These are phyloP conservation scores for Microcebus jonahi DNA, from an alignment of 2,113 vertebrate genomes.

Conservation along the genomic window DNA sequence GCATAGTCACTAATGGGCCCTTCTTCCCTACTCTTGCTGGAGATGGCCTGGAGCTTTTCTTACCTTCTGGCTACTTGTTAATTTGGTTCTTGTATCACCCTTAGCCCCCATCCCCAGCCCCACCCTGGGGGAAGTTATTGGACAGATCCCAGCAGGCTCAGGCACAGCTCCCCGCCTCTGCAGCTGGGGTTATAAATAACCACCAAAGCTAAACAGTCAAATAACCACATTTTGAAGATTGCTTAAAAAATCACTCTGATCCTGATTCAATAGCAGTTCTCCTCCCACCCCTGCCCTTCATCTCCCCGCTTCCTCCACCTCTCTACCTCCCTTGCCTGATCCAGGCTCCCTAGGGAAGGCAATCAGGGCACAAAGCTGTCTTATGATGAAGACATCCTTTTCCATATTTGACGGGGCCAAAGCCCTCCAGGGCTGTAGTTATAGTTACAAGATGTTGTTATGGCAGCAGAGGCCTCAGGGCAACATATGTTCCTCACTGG, in stretches of 20 bases:
- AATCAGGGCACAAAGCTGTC: constrained; percentile 55
- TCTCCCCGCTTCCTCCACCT: background rate
- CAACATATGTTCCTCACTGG: constrained; percentile 69
- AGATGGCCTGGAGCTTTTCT: constrained; percentile 1
- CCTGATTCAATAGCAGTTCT: constrained; percentile 33
- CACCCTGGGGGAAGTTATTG: constrained; percentile 49
- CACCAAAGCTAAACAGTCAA: constrained; percentile 73
- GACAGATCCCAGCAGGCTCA: constrained; percentile 64
- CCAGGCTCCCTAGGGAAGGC: constrained; percentile 62
- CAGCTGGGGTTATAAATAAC: constrained; percentile 78
- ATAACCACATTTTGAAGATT: constrained; percentile 74
- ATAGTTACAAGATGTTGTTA: constrained; percentile 76
- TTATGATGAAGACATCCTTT: constrained; percentile 74
- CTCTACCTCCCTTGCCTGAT: constrained; percentile 36
- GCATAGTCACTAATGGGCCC: background rate
- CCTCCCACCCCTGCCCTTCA: background rate
- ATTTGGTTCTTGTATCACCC: constrained; percentile 18
- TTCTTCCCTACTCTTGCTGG: background rate
- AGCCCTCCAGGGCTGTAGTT: constrained; percentile 74
- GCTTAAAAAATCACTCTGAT: constrained; percentile 32
- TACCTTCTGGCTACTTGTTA: constrained; percentile 23
- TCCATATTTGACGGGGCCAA: constrained; percentile 67
- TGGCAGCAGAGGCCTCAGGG: constrained; percentile 76
- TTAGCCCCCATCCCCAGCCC: background rate
- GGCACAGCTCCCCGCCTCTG: constrained; percentile 62